Base-by-base conservation (phyloP, 2,888 invertebrate genomes). In the Nemapogon koenigi region DNA sequence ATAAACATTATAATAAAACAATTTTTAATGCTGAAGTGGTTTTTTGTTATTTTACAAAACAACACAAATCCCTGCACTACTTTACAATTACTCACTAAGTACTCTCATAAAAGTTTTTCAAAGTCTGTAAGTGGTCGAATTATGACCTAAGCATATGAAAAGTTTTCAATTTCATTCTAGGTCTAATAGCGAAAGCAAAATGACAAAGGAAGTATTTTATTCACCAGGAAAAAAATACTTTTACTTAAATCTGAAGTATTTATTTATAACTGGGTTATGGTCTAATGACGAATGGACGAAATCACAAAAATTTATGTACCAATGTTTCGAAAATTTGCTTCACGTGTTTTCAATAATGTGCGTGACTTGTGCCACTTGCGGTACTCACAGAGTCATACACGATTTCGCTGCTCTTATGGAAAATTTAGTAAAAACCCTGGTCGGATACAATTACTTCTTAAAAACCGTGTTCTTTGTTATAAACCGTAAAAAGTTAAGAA, bases 221-320 rank as follows among this genome's bases (percentile, higher is more conserved):
- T 39, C 40, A 10, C 38, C 35, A 2, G 42, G 46, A 22, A 41
- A 55, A 14, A 51, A 62, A 35, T 59, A 63, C 26, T 69, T 72
- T 42, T 54, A 58, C 27, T 61, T 66, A 26, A 73, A 73, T 43
- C 42, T 72, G 28, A 61, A 62, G 45, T 68, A 54, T 40, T 53
- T 75, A 16, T 59, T 53, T 40, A 46, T 49, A 2, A 59, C 66
- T 2, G 73, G 75, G 10, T 46, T 73, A 39, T 75, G 73, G 73
- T 64, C 66, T 0, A 46, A 50, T 10, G 48, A 63, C 11, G 39
- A 52, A 3, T 53, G 56, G 46, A 48, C 56, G 0, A 41, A 30
- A 31, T 45, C 38, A 3, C 47, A 55, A 38, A 39, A 39, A 8
- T 6, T 46, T 0, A 3, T 61, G 1, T 72, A 72, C 39, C 60